Base-by-base conservation (phyloP, 2,797 vertebrate genomes). In the Anniella stebbinsi region DNA sequence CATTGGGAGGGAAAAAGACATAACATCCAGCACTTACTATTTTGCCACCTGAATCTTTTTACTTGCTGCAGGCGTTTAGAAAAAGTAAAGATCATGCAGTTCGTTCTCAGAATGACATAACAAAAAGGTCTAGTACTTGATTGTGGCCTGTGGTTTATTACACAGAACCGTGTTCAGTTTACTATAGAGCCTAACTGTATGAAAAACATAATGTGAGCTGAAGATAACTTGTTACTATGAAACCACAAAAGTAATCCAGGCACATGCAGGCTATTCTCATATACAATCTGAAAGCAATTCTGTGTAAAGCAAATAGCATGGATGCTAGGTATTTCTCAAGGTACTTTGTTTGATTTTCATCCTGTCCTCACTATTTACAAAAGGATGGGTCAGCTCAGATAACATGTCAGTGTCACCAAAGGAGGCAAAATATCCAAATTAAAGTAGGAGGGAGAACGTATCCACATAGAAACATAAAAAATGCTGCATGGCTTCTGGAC, bases 211-310 rank as follows among this genome's bases (percentile, higher is more conserved):
- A 41, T 15, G 6, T 70, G 84, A 60, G 36, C 51, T 91, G 36
- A 89, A 92, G 51, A 92, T 87, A 90, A 83, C 89, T 92, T 92
- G 90, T 95, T 94, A 89, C 84, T 92, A 91, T 90, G 85, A 91
- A 93, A 86, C 89, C 57, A 10, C 8, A 92, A 25, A 84, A 87
- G 78, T 85, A 93, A 91, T 92, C 88, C 93, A 88, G 93, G 82
- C 75, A 86, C 17, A 30, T 0, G 0, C 77, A 87, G 92, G 57
- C 28, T 84, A 33, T 45, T 89, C 45, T 73, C 15, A 60, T 72
- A 54, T 41, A 75, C 84, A 25, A 83, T 89, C 67, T 89, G 77
- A 89, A 92, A 87, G 9, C 6, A 66, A 48, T 48, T 66, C 7
- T 81, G 33, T 91, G 89, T 93, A 88, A 82, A 81, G 85, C n/a